phyloP scores from a whole-genome alignment of 1,140 invertebrate species.

The Cotesia glomerata region DNA sequence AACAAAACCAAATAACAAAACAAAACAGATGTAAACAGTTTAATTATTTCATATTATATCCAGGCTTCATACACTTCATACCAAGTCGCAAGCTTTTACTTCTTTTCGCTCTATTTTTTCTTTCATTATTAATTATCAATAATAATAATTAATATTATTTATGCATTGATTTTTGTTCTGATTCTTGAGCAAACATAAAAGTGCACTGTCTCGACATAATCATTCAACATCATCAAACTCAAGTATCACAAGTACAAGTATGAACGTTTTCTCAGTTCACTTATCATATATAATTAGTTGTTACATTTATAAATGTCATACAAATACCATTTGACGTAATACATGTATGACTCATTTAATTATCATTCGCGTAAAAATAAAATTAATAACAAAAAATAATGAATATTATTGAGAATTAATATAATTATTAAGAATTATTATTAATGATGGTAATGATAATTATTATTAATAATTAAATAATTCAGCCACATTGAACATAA shows the following conservation, averaged over 20 bases:
- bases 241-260: background rate
- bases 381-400: conserved; percentile 22
- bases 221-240: background rate
- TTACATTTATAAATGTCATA: conserved; percentile 1
- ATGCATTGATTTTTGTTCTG: background rate
- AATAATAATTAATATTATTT: background rate
- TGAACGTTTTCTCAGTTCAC: conserved; percentile 4
- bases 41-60: too few species aligned
- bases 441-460: background rate
- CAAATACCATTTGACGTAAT: conserved; percentile 1
- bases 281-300: conserved; percentile 2
- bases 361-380: background rate
- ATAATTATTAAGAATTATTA: background rate
- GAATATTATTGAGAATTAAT: background rate
- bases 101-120: background rate
- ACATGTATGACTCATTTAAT: conserved; percentile 5
- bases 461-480: background rate
- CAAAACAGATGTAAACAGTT: too few species aligned
- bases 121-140: background rate
- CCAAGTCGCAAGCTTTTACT: background rate
- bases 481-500: background rate
- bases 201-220: background rate
- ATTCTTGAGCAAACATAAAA: background rate
- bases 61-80: too few species aligned
- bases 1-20: conserved; percentile 13